Evolutionary conservation across 2,888 invertebrate species (phyloP).

Genomic region (Heliconius charithonia): DNA sequence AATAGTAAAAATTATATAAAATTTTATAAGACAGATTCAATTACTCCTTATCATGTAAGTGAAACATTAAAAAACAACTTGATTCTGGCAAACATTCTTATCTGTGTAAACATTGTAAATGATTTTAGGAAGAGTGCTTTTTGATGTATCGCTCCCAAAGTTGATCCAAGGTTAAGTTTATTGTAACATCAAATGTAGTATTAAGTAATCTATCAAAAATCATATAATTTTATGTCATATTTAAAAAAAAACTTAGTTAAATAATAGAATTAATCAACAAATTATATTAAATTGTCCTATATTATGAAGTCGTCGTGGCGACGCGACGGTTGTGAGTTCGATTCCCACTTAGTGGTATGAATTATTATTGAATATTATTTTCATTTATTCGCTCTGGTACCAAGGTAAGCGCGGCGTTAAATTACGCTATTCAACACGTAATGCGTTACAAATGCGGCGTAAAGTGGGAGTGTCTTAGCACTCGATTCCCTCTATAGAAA

Average conservation of each 20-base stretch:
- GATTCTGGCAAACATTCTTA: conserved; percentile 38
- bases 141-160: conserved; percentile 42
- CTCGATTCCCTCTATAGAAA: no score
- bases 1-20: conserved; percentile 5
- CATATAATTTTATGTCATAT: not conserved
- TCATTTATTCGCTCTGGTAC: no score
- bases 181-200: conserved; percentile 15
- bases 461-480: no score
- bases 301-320: not conserved
- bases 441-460: no score
- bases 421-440: no score
- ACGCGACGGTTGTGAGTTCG: no score
- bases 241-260: not conserved
- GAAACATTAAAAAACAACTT: conserved; percentile 43
- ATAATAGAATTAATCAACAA: not conserved
- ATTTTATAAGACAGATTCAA: conserved; percentile 30
- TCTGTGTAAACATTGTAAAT: conserved; percentile 39
- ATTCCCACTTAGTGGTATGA: no score
- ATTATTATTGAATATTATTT: no score
- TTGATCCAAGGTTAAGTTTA: conserved; percentile 40
- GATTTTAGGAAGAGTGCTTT: conserved; percentile 41
- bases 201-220: not conserved
- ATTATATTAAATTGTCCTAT: not conserved
- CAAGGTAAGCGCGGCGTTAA: no score
- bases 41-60: conserved; percentile 36